Percentiles rank a stretch among this genome's conserved stretches.
These are phyloP conservation scores for Acronicta alni DNA, from an alignment of 2,888 invertebrate species.

Conservation along the genomic window DNA sequence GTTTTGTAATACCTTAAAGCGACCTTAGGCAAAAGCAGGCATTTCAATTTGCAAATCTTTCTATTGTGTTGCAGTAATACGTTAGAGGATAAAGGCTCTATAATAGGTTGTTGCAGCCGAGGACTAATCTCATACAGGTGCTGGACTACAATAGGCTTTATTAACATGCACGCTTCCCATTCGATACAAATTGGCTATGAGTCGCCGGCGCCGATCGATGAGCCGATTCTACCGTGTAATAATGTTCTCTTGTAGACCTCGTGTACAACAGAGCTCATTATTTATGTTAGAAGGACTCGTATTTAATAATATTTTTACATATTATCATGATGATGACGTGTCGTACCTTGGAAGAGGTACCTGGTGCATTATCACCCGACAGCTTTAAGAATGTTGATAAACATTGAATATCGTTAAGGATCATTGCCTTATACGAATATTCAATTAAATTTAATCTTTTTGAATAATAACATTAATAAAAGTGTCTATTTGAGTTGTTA, in stretches of 20 bases:
- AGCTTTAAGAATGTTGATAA: no score
- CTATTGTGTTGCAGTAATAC: constrained; percentile 48
- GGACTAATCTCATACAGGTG: constrained; percentile 75
- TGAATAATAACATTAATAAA: neutral
- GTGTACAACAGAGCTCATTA: constrained; percentile 4
- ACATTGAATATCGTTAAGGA: no score
- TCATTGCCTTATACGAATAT: no score
- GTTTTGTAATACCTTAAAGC: neutral
- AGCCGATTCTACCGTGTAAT: constrained; percentile 62
- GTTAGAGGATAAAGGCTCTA: constrained; percentile 44
- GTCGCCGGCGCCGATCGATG: constrained; percentile 61
- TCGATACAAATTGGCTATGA: constrained; percentile 83
- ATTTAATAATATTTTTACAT: neutral
- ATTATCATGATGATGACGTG: no score
- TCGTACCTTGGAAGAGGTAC: no score
- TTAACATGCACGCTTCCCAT: constrained; percentile 78
- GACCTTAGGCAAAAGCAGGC: neutral
- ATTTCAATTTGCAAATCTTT: constrained; percentile 29
- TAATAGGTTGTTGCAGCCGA: constrained; percentile 50
- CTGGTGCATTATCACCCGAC: no score
- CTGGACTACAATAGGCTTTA: constrained; percentile 82
- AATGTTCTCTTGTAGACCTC: constrained; percentile 38
- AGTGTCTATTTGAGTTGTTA: neutral
- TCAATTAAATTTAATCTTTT: neutral
- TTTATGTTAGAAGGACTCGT: no score